phyloP scores from a whole-genome alignment of 1,140 invertebrate genomes.

The Formica selysi region DNA sequence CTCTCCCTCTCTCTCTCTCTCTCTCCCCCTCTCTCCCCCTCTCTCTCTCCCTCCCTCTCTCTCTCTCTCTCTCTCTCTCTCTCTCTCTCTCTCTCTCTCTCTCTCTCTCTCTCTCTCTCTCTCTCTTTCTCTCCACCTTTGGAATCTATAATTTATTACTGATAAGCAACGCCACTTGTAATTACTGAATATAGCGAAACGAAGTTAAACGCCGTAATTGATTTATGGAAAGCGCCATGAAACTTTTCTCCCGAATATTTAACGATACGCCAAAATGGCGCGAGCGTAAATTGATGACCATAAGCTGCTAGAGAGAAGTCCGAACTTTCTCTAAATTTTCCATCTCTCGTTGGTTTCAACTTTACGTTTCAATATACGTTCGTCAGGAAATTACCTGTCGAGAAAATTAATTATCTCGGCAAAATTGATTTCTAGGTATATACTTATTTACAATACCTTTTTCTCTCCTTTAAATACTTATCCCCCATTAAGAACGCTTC shows the following conservation, averaged over 20 bases:
- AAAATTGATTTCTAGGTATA: constrained; percentile 19
- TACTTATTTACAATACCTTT: constrained; percentile 18
- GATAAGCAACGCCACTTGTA: constrained; percentile 39
- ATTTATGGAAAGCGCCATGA: constrained; percentile 29
- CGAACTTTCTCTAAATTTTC: constrained; percentile 53
- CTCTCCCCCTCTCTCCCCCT: no score
- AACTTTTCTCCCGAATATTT: constrained; percentile 56
- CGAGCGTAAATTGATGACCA: constrained; percentile 48
- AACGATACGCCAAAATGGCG: constrained; percentile 44
- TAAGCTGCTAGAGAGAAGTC: constrained; percentile 33
- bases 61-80: no score
- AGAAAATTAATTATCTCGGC: constrained; percentile 46
- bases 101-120: no score
- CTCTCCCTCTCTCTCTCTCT: no score
- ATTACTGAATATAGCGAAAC: constrained; percentile 36
- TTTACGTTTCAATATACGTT: constrained; percentile 37
- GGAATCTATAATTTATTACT: constrained; percentile 39
- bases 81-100: no score
- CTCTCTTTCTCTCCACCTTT: not conserved
- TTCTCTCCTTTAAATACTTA: constrained; percentile 3
- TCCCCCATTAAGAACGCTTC: constrained; percentile 6
- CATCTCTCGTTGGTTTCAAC: constrained; percentile 36
- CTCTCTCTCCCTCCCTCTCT: no score
- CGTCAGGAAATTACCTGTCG: constrained; percentile 41
- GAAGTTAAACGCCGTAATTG: constrained; percentile 37